A percentile compares a stretch with the other conserved stretches of the same genome.
Conservation (phyloP, 2,888 invertebrate genomes). For the Drosophila emarginata region DNA sequence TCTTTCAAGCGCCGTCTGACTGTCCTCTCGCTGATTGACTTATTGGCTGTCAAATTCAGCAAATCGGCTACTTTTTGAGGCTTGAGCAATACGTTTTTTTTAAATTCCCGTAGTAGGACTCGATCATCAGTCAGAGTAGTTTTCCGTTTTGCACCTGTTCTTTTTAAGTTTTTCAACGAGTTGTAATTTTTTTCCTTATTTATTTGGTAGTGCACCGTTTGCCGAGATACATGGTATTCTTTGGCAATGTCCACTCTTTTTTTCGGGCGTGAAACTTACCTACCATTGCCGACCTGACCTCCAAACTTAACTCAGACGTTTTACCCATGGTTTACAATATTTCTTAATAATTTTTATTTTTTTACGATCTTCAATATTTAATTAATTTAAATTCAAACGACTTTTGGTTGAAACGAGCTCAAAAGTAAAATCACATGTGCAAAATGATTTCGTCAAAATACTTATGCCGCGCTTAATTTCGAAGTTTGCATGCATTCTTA, state of each 20-base stretch:
- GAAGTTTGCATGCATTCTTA: slow-evolving; percentile 26
- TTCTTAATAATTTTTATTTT: slow-evolving; percentile 4
- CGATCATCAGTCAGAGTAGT: slow-evolving; percentile 18
- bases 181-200: slow-evolving; percentile 23
- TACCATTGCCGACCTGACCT: slow-evolving; percentile 21
- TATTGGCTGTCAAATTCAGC: slow-evolving; percentile 1
- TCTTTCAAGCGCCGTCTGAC: slow-evolving; percentile 15
- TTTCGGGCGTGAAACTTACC: slow-evolving; percentile 21
- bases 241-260: slow-evolving; percentile 14
- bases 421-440: not conserved
- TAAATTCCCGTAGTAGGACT: slow-evolving; percentile 19
- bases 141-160: slow-evolving; percentile 24
- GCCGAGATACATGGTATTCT: slow-evolving; percentile 21
- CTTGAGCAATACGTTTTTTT: slow-evolving; percentile 8
- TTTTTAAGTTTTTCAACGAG: slow-evolving; percentile 14
- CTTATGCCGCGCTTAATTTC: slow-evolving; percentile 19
- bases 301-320: not conserved
- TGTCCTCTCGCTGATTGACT: slow-evolving; percentile 16
- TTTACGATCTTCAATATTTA: not conserved
- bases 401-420: not conserved
- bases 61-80: not conserved
- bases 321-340: not conserved
- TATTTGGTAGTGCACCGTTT: slow-evolving; percentile 28
- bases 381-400: not conserved
- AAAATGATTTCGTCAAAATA: slow-evolving; percentile 23